These are phyloP conservation scores for Centropyge bicolor DNA, from an alignment of 2,797 vertebrate species.

Conservation along the genomic window DNA sequence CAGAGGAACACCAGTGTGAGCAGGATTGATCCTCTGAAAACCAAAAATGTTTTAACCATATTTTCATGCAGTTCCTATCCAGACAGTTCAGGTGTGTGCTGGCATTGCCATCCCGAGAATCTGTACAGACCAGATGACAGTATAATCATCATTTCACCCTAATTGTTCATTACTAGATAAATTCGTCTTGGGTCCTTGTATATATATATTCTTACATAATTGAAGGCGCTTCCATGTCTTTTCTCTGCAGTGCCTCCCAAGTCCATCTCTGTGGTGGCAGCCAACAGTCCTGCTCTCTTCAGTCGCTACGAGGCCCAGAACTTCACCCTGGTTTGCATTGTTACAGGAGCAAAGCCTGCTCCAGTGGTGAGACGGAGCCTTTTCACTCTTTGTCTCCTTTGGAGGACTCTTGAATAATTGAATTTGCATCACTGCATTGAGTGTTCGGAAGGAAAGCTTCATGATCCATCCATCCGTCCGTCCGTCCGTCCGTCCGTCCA, in stretches of 20 bases:
- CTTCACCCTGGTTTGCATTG: slow-evolving; percentile 94
- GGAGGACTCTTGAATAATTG: not conserved
- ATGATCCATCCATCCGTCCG: not conserved
- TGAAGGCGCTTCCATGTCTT: not conserved
- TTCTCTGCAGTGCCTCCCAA: slow-evolving; percentile 89
- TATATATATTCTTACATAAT: not conserved
- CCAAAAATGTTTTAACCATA: too few relatives aligned
- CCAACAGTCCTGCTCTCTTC: slow-evolving; percentile 90
- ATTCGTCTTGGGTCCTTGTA: not conserved
- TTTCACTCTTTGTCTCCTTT: slow-evolving; percentile 9
- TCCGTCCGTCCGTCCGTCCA: not conserved
- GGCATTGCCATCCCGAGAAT: too few relatives aligned
- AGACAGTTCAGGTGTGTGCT: too few relatives aligned
- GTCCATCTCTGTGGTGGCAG: slow-evolving; percentile 92
- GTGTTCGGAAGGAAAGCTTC: not conserved
- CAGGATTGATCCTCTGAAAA: too few relatives aligned
- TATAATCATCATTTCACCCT: too few relatives aligned
- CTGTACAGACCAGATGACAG: too few relatives aligned
- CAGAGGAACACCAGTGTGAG: too few relatives aligned
- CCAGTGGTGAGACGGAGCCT: slow-evolving; percentile 85
- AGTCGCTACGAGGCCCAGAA: slow-evolving; percentile 95
- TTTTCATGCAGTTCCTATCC: too few relatives aligned
- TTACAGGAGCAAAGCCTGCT: slow-evolving; percentile 93
- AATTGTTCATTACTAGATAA: too few relatives aligned
- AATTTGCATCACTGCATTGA: not conserved